Percentiles rank a stretch among this genome's conserved stretches.
Conservation (phyloP, 2,888 invertebrate genomes). For the Nycteola revayana region DNA sequence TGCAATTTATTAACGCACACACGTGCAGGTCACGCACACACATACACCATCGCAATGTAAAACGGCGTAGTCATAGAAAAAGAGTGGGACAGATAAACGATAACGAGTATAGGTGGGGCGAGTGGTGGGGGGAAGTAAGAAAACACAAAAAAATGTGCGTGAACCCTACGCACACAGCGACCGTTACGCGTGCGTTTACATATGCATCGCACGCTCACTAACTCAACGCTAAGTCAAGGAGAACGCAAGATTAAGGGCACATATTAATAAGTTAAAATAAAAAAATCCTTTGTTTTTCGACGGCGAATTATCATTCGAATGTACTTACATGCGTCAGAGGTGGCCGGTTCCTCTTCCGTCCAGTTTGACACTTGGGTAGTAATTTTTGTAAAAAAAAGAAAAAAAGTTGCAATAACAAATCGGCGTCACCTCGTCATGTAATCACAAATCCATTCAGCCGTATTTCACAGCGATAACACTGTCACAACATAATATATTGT, state of each 20-base stretch:
- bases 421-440: constrained; percentile 64
- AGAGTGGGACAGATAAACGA: constrained; percentile 78
- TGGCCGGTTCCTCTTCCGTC: constrained; percentile 77
- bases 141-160: constrained; percentile 77
- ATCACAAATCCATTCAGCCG: constrained; percentile 63
- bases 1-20: constrained; percentile 76
- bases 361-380: constrained; percentile 80
- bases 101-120: constrained; percentile 66
- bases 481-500: constrained; percentile 59
- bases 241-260: constrained; percentile 65
- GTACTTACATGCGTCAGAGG: constrained; percentile 80
- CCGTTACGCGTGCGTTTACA: constrained; percentile 40
- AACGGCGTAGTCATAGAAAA: constrained; percentile 69
- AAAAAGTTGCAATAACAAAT: constrained; percentile 63
- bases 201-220: constrained; percentile 52
- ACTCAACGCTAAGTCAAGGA: constrained; percentile 44
- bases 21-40: constrained; percentile 53
- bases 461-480: constrained; percentile 62
- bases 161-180: constrained; percentile 61
- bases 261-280: constrained; percentile 36
- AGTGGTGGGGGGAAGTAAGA: constrained; percentile 63
- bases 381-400: constrained; percentile 71
- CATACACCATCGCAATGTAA: constrained; percentile 35
- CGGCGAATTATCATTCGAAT: constrained; percentile 13
- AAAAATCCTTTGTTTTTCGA: constrained; percentile 39